A percentile compares a stretch with the other conserved stretches of the same genome.
Evolutionary conservation across 2,888 invertebrate species (phyloP).

Genomic region (Pseudococcus viburni): DNA sequence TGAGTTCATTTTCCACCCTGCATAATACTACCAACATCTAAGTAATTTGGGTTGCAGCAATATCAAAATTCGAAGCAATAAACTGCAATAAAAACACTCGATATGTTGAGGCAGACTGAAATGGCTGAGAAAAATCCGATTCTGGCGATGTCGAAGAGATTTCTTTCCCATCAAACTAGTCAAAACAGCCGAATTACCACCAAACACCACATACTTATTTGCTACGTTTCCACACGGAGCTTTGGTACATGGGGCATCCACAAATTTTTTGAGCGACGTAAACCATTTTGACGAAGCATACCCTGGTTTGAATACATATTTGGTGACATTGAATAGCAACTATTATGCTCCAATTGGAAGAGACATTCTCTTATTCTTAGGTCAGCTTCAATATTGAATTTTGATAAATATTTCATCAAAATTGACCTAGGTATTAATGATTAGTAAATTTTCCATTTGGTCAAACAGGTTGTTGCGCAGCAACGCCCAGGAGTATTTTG

Average conservation of each 20-base stretch:
- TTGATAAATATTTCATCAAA: too few relatives aligned
- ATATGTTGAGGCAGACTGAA: slow-evolving; percentile 72
- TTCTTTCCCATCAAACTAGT: slow-evolving; percentile 90
- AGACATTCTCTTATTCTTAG: slow-evolving; percentile 77
- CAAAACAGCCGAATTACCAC: slow-evolving; percentile 86
- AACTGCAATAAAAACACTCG: not conserved
- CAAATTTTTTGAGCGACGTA: slow-evolving; percentile 83
- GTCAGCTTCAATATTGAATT: slow-evolving; percentile 71
- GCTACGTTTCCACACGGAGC: slow-evolving; percentile 94
- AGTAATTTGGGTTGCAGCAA: not conserved
- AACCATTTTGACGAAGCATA: slow-evolving; percentile 75
- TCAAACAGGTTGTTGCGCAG: not conserved
- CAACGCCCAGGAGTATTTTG: slow-evolving; percentile 79
- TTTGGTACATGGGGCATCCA: slow-evolving; percentile 84
- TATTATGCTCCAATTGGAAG: slow-evolving; percentile 82
- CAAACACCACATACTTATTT: slow-evolving; percentile 86
- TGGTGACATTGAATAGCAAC: slow-evolving; percentile 81
- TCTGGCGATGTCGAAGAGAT: slow-evolving; percentile 83
- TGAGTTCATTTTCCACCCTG: too few relatives aligned
- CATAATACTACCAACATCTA: too few relatives aligned
- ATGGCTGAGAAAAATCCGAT: slow-evolving; percentile 78
- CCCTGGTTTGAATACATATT: slow-evolving; percentile 77
- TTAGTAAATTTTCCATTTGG: not conserved
- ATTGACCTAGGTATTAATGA: too few relatives aligned
- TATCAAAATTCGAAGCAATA: not conserved